Evolutionary conservation across 2,888 invertebrate genomes (phyloP).

Genomic region (Papilio protenor): DNA sequence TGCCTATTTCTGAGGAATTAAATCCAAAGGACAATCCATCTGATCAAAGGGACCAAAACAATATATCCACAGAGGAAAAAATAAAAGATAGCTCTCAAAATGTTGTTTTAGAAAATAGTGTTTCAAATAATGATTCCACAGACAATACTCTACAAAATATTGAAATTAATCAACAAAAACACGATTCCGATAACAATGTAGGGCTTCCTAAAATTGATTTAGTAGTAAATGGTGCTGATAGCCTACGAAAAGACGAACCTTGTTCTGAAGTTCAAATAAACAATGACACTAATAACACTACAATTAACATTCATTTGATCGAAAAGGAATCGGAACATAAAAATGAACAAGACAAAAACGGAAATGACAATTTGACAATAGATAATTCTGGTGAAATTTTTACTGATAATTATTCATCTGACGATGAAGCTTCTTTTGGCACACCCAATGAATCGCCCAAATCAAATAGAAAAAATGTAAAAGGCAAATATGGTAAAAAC

Average conservation of each 20-base stretch:
- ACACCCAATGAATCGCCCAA: slow-evolving; percentile 79
- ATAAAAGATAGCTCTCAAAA: slow-evolving; percentile 39
- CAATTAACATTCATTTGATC: background rate
- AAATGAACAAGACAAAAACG: background rate
- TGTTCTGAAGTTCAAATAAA: background rate
- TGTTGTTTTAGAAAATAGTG: slow-evolving; percentile 41
- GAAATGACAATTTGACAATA: slow-evolving; percentile 23
- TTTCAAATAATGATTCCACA: slow-evolving; percentile 30
- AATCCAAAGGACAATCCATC: slow-evolving; percentile 59
- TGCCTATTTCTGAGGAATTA: slow-evolving; percentile 65
- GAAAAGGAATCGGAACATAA: background rate
- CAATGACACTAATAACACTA: slow-evolving; percentile 2
- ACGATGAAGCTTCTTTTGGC: slow-evolving; percentile 78
- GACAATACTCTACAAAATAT: slow-evolving; percentile 42
- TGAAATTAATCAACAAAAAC: slow-evolving; percentile 38
- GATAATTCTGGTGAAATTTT: slow-evolving; percentile 33
- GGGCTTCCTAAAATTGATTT: background rate
- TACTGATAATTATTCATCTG: slow-evolving; percentile 58
- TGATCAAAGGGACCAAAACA: slow-evolving; percentile 63
- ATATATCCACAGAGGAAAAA: slow-evolving; percentile 45
- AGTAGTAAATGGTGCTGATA: background rate
- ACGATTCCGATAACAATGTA: background rate
- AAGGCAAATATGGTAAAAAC: slow-evolving; percentile 79
- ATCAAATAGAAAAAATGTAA: slow-evolving; percentile 66
- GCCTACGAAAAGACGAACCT: background rate